Evolutionary conservation across 1,140 invertebrate genomes (phyloP), one percentile per base, ranked within the genome.

Genomic region (Zaprionus capensis): DNA sequence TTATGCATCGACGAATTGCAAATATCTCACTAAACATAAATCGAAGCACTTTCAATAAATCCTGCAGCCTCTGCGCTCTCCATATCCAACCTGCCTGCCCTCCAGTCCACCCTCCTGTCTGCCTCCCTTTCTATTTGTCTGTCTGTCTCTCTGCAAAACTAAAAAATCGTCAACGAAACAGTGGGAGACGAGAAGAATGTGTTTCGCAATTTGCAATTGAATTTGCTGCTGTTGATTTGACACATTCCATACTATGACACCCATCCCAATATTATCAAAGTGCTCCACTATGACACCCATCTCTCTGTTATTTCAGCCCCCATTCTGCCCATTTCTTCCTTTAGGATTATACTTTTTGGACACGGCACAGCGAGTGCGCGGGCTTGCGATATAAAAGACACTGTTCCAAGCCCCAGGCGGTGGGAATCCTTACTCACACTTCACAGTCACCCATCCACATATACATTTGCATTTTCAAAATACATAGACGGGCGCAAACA

Each of bases 41-140:
- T 86, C 84, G 80, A 86, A 86, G 80, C 80, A 83, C 82, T 88
- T 86, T 83, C 73, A 86, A 86, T 88, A 86, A 86, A 86, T 80
- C 63, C 83, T 70, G 65, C 65, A 63, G 58, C 14, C 4, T 38
- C 12, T 14, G 66, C 66, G 56, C 58, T 7, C 36, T 26, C 12
- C 38, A 36, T 17, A 2, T 14, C 5, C 22, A 26, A 20, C 49
- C 57, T 41, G 28, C 34, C 36, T 46, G 26, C 24, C 15, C 41
- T 2, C 9, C 38, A 31, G 28, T 9, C 7, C 28, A 7, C 2
- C 28, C 28, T 7, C 7, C 7, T 28, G 11, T 38, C 51, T 17
- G 24, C 20, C 51, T 59, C 34, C 44, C 41, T n/a, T 12, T 38
- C 9, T 51, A 34, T 38, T 34, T 58, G 41, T 74, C 57, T 63